Base-by-base conservation (phyloP, 1,140 invertebrate species). In the Chelonus insularis region DNA sequence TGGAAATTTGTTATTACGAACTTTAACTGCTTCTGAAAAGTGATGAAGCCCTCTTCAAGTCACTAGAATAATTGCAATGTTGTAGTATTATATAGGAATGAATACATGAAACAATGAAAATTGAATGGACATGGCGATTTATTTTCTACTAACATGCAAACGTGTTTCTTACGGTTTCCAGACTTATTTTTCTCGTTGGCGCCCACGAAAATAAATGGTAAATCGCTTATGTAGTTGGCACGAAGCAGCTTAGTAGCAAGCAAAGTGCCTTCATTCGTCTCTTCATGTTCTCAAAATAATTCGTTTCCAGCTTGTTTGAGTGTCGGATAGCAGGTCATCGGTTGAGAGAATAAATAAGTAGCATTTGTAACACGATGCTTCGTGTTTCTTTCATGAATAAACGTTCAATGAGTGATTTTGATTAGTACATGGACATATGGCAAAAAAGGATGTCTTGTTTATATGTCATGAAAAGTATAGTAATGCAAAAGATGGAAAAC, bases 331-430 rank as follows among this genome's bases (percentile, higher is more conserved):
- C 37, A 39, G n/a, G 12, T 39, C 37, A 39, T 39, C 37, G 37
- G 37, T 39, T 39, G n/a, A n/a, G n/a, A 39, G 37, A 39, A 39
- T 39, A 39, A 39, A 39, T 39, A 39, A 39, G n/a, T n/a, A n/a
- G n/a, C n/a, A n/a, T n/a, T n/a, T n/a, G n/a, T n/a, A n/a, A n/a
- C n/a, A n/a, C n/a, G n/a, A n/a, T n/a, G n/a, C n/a, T n/a, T n/a
- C n/a, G n/a, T n/a, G n/a, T n/a, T n/a, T n/a, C n/a, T n/a, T n/a
- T n/a, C n/a, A n/a, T n/a, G n/a, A n/a, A n/a, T n/a, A n/a, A n/a
- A n/a, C n/a, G n/a, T n/a, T n/a, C n/a, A n/a, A 43, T 8, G 41
- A 43, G 41, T 43, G 41, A 16, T 43, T 16, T 16, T 43, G 41
- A 43, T 43, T 43, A 14, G 41, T 43, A 16, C 16, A 43, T 43